A percentile compares a stretch with the other conserved stretches of the same genome.
These are phyloP conservation scores for Drusus annulatus DNA, from an alignment of 1,140 invertebrate genomes.

Conservation along the genomic window DNA sequence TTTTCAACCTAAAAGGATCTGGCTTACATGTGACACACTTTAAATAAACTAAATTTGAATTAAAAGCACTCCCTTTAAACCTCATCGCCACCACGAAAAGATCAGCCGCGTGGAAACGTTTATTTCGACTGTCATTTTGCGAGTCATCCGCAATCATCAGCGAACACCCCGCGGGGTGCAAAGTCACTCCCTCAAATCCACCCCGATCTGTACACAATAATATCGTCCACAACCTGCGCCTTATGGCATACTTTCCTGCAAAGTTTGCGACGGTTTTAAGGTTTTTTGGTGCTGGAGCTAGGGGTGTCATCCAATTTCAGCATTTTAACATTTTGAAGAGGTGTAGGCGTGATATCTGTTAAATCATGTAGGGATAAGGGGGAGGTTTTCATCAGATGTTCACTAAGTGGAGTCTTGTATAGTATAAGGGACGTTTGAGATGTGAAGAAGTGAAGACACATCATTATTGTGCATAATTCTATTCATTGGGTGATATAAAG, in stretches of 20 bases:
- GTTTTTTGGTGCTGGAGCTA: background rate
- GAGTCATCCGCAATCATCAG: constrained; percentile 58
- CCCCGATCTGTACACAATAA: constrained; percentile 10
- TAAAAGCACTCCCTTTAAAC: constrained; percentile 23
- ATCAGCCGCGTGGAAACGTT: constrained; percentile 57
- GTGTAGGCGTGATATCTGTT: constrained; percentile 53
- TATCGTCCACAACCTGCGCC: background rate
- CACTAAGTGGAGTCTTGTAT: background rate
- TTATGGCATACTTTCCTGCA: constrained; percentile 28
- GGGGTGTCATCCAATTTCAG: constrained; percentile 56
- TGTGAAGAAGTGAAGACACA: background rate
- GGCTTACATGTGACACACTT: too few relatives aligned
- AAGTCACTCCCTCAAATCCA: background rate
- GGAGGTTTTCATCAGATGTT: constrained; percentile 40
- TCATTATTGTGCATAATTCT: background rate
- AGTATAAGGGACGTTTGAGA: background rate
- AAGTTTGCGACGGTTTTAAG: background rate
- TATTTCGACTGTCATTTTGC: constrained; percentile 58
- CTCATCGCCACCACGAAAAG: constrained; percentile 46
- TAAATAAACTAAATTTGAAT: constrained; percentile 11
- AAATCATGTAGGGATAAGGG: constrained; percentile 10
- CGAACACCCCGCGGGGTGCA: constrained; percentile 18
- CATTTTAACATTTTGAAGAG: constrained; percentile 59
- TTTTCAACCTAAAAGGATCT: too few relatives aligned
- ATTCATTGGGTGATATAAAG: background rate